Evolutionary conservation across 2,888 invertebrate genomes (phyloP).

Genomic region (Corbicula japonica): DNA sequence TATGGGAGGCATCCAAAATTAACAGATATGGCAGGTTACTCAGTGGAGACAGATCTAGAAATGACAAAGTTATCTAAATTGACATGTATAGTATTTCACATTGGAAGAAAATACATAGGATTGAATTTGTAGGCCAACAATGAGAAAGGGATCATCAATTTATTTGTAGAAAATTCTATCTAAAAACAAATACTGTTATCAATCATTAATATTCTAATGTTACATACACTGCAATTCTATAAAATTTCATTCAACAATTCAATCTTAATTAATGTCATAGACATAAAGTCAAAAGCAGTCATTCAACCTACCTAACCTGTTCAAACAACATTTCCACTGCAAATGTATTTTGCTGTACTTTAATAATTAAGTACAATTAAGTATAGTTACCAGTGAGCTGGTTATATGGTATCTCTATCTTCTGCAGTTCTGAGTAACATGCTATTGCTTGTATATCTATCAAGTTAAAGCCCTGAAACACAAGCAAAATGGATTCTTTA

Average conservation of each 20-base stretch:
- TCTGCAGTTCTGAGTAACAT: constrained; percentile 84
- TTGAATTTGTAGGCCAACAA: no score
- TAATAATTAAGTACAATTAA: neutral
- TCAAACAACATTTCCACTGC: neutral
- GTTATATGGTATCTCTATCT: constrained; percentile 85
- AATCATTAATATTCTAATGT: no score
- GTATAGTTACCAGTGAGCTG: constrained; percentile 81
- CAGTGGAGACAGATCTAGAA: constrained; percentile 83
- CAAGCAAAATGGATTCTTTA: neutral
- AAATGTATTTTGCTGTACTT: neutral
- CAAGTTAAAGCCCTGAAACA: constrained; percentile 82
- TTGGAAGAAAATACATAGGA: no score
- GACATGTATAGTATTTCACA: no score
- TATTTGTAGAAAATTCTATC: no score
- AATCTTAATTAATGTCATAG: neutral
- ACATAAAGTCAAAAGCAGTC: no score
- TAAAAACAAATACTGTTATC: no score
- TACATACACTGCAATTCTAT: no score
- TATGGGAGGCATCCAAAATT: constrained; percentile 85
- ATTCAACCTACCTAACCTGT: no score
- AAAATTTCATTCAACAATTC: neutral
- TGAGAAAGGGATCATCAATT: no score
- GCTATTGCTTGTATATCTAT: constrained; percentile 80
- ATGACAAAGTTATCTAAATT: no score
- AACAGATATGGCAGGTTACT: constrained; percentile 81